Evolutionary conservation across 2,888 invertebrate species (phyloP), one percentile per base, ranked within the genome.

Genomic region (Frankliniella fusca): DNA sequence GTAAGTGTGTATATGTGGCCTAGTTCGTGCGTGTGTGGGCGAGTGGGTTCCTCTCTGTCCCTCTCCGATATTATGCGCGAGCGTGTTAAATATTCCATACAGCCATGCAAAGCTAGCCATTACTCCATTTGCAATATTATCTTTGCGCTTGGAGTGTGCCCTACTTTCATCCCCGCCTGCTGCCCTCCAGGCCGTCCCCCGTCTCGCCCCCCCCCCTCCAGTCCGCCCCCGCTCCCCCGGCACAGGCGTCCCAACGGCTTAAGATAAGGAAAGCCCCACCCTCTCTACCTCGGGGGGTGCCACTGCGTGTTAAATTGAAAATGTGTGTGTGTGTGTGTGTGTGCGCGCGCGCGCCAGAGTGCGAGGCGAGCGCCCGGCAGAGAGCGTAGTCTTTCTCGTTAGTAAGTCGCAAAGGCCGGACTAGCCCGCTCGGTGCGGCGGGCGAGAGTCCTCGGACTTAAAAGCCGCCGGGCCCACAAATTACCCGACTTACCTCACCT

Each of bases 101-200:
- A 38, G 54, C 54, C 54, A 54, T 54, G 54, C 54, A 54, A 54
- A 54, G 54, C 54, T 20, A 15, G 20, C 54, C 54, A 20, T 54
- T 54, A 54, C 54, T 54, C 54, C 54, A 54, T 54, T 54, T 54
- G 54, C 54, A 54, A 54, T 54, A 54, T 54, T 54, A 54, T 54
- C 54, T 54, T 54, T 54, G 54, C 54, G 38, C 38, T 38, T 38
- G 38, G 38, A 38, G 38, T 38, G 38, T 54, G 54, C 54, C 54
- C 54, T 15, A 54, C 54, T 54, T 54, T 54, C 54, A 54, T 54
- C 54, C 54, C 54, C 38, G 38, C 38, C 54, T 54, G 54, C 54
- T 54, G 15, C 54, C 20, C 54, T 54, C 54, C 15, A 5, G 38
- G 38, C 54, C 54, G 15, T 15, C 54, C 20, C 15, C 54, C 54